Evolutionary conservation across 2,888 invertebrate genomes (phyloP), one percentile per base, ranked within the genome.

Genomic region (Teleiodes luculella): DNA sequence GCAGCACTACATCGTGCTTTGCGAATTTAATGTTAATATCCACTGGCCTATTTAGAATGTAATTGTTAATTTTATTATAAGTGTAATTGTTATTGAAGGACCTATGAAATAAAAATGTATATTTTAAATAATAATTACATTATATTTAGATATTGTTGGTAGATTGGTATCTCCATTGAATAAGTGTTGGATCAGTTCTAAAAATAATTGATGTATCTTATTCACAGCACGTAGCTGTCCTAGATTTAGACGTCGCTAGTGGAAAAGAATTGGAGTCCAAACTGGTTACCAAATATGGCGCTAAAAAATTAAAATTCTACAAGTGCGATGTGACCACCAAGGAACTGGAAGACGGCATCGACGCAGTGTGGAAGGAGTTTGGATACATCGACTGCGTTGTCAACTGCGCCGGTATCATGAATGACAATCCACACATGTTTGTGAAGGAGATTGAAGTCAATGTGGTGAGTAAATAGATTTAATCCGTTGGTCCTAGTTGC

Each of bases 271-370:
- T 75, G 1, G 69, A 75, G 65, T 62, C 63, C 6, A 70, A 74
- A 54, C 54, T 79, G 3, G 72, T 70, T 49, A 36, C 65, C 1
- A 72, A 76, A 58, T 71, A 72, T 39, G 76, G 77, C 0, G 57
- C 51, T 0, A 63, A 66, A 3, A 76, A 64, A 57, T 64, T 70
- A 0, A 73, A 74, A 53, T 81, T 74, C 48, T 63, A 70, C 46
- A 71, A 73, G 54, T 76, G 77, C 51, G 80, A 83, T 52, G 80
- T 83, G 1, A 70, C 78, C 2, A 63, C 74, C 48, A 75, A 77
- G 2, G 67, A 69, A 0, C 58, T 81, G 1, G 47, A 66, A 7
- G 66, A 57, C 2, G 70, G 65, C 13, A 74, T 72, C 45, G 65
- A 76, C 5, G 57, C 57, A 1, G 68, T 74, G 0, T 48, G 67